Percentiles rank a stretch among this genome's conserved stretches.
phyloP scores from a whole-genome alignment of 2,797 vertebrate species.

The Limosa lapponica region DNA sequence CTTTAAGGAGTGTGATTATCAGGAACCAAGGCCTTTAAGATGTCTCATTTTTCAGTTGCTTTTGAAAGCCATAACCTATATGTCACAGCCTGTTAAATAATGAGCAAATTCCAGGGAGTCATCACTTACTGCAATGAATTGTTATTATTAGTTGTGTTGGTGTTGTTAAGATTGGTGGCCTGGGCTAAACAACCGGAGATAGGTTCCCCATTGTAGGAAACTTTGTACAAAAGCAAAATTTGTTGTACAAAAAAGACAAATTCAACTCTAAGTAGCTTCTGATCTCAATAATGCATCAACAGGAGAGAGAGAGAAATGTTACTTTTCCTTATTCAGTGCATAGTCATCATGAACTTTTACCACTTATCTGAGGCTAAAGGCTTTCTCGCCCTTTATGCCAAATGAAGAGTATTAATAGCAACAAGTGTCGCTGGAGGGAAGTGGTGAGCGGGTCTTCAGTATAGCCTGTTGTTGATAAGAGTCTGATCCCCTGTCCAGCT shows the following conservation, averaged over 20 bases:
- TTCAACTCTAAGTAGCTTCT: not conserved
- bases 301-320: not conserved
- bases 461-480: constrained; percentile 25
- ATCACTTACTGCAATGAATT: not conserved
- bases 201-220: not conserved
- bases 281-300: not conserved
- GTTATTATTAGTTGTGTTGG: not conserved
- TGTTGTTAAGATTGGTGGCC: not conserved
- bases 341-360: not conserved
- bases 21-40: not conserved
- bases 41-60: not conserved
- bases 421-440: constrained; percentile 28
- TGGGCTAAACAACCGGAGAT: not conserved
- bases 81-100: not conserved
- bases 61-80: not conserved
- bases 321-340: not conserved
- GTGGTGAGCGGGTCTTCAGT: not conserved
- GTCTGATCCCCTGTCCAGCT: not conserved
- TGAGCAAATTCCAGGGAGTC: not conserved
- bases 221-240: not conserved
- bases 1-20: not conserved
- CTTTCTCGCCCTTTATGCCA: not conserved
- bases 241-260: not conserved
- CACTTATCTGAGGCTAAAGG: not conserved
- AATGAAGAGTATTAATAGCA: constrained; percentile 50